A percentile compares a stretch with the other conserved stretches of the same genome.
phyloP scores from a whole-genome alignment of 1,140 invertebrate species.

The Neodiprion pinetum region DNA sequence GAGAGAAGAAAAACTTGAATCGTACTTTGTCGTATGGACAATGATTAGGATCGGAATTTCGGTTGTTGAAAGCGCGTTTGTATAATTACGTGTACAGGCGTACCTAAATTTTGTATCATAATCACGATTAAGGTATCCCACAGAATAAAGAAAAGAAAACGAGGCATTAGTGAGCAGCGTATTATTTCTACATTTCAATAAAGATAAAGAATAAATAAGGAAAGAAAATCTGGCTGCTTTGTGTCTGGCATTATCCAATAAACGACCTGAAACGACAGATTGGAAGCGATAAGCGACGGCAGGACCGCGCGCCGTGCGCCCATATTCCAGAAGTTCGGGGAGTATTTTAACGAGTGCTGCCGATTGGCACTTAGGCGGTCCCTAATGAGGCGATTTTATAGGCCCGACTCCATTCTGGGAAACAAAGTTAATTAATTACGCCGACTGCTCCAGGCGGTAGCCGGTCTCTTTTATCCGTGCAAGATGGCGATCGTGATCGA shows the following conservation, averaged over 20 bases:
- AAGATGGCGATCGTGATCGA: background rate
- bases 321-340: slow-evolving; percentile 8
- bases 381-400: slow-evolving; percentile 46
- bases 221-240: slow-evolving; percentile 1
- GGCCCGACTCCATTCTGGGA: slow-evolving; percentile 30
- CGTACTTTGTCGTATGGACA: background rate
- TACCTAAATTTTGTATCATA: background rate
- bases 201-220: background rate
- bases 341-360: slow-evolving; percentile 38
- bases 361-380: slow-evolving; percentile 39
- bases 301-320: background rate
- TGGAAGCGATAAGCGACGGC: slow-evolving; percentile 4
- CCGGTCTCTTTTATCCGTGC: slow-evolving; percentile 39
- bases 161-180: background rate
- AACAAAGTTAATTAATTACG: slow-evolving; percentile 43
- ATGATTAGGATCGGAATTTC: background rate
- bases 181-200: slow-evolving; percentile 6
- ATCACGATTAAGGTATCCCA: background rate
- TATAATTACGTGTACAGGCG: too few species aligned
- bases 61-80: background rate
- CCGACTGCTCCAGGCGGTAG: slow-evolving; percentile 8
- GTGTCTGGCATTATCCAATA: slow-evolving; percentile 7
- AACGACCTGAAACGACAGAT: slow-evolving; percentile 1
- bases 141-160: too few species aligned
- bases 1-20: background rate